phyloP scores from a whole-genome alignment of 2,888 invertebrate genomes.

The Laothoe populi region DNA sequence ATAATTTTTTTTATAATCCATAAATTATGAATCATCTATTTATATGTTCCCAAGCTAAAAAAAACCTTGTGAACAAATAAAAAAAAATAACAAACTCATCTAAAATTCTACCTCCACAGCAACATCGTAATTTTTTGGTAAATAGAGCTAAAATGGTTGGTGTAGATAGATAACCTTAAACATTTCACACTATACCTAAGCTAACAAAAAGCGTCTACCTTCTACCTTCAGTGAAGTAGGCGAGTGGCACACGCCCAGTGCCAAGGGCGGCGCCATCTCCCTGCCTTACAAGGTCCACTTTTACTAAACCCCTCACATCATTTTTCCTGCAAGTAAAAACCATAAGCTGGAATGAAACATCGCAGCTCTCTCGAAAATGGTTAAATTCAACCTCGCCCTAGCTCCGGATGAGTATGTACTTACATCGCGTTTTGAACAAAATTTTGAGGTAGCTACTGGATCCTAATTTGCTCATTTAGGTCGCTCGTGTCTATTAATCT shows the following conservation, averaged over 20 bases:
- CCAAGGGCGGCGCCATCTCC: conserved; percentile 68
- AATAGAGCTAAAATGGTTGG: too few species aligned
- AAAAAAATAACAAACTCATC: neutral
- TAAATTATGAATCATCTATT: too few species aligned
- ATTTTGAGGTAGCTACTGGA: conserved; percentile 54
- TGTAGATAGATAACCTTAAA: too few species aligned
- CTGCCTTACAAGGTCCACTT: conserved; percentile 43
- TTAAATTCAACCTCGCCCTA: conserved; percentile 41
- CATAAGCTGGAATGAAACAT: conserved; percentile 38
- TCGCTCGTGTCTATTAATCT: neutral
- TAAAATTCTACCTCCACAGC: too few species aligned
- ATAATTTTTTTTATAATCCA: too few species aligned
- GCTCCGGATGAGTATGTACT: conserved; percentile 49
- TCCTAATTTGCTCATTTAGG: conserved; percentile 52
- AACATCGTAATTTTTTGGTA: too few species aligned
- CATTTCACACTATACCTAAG: neutral
- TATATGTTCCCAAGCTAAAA: too few species aligned
- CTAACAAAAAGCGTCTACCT: neutral
- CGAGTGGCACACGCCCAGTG: conserved; percentile 58
- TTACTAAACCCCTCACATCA: conserved; percentile 48
- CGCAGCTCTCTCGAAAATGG: conserved; percentile 46
- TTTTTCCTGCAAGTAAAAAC: conserved; percentile 39
- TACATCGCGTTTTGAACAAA: conserved; percentile 51
- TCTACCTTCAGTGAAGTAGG: conserved; percentile 61
- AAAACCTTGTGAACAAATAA: too few species aligned